Base-by-base conservation (phyloP, 2,797 vertebrate genomes). In the Cossypha caffra region DNA sequence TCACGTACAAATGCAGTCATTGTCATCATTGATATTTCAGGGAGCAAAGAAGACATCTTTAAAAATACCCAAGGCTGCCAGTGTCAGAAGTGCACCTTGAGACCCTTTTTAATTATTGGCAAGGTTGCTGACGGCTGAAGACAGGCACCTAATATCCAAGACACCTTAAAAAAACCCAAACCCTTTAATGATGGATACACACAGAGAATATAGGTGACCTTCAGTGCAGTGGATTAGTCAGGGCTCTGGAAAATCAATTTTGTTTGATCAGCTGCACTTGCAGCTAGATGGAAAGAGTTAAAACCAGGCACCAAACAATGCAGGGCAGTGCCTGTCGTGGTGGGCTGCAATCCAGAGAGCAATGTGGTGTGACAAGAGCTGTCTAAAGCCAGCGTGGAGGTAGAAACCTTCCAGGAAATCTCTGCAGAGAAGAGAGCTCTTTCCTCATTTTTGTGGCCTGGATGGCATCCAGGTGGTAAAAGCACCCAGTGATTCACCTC, bases 241-340 rank as follows among this genome's bases (percentile, higher is more conserved):
- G 72, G 82, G 55, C 71, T 85, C 61, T 80, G 42, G 40, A 94
- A 90, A 88, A 93, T 79, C 68, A 52, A 5, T 89, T 91, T 52
- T 33, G 31, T 77, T 80, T 93, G 55, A 83, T 79, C 17, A 76
- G 84, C n/a, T 88, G 74, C 42, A 18, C 71, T 91, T 63, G 75
- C 23, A 92, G 71, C 28, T 75, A 19, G 54, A 62, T 84, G 67
- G 57, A 61, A 87, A 31, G 81, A 85, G 91, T 94, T 94, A 90
- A 94, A 93, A 35, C 19, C 40, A 55, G 59, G 50, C 69, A 67
- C n/a, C 76, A 57, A 48, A 67, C 42, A 31, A 8, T 3, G 3
- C 57, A 55, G 52, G 26, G 23, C 7, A 31, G 33, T 74, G 85
- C 15, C 33, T 69, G 23, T 63, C 0, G 0, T 67, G 40, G 72